Conservation (phyloP, 2,113 vertebrate genomes). For the Danio rerio region GRCz12tu NC_133191.1:47762001-47762500, state of each 20-base stretch:
- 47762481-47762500: constrained; percentile 33
- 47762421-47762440: not conserved
- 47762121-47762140: not conserved
- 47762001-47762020: no score
- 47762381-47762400: constrained; percentile 54
- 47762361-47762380: constrained; percentile 51
- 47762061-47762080: no score
- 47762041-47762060: no score
- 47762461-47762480: constrained; percentile 29
- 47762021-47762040: no score
- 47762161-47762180: not conserved
- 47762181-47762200: not conserved
- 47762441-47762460: constrained; percentile 48
- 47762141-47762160: not conserved
- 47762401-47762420: constrained; percentile 47
- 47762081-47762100: no score
- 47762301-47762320: constrained; percentile 74
- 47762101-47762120: no score
- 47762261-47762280: constrained; percentile 71
- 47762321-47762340: constrained; percentile 62
- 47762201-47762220: constrained; percentile 58
- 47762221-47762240: constrained; percentile 75
- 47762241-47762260: constrained; percentile 79
- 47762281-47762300: constrained; percentile 66
- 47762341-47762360: constrained; percentile 61